Evolutionary conservation across 2,888 invertebrate genomes (phyloP), one percentile per base, ranked within the genome.

Genomic region (Eurytoma adleriae): DNA sequence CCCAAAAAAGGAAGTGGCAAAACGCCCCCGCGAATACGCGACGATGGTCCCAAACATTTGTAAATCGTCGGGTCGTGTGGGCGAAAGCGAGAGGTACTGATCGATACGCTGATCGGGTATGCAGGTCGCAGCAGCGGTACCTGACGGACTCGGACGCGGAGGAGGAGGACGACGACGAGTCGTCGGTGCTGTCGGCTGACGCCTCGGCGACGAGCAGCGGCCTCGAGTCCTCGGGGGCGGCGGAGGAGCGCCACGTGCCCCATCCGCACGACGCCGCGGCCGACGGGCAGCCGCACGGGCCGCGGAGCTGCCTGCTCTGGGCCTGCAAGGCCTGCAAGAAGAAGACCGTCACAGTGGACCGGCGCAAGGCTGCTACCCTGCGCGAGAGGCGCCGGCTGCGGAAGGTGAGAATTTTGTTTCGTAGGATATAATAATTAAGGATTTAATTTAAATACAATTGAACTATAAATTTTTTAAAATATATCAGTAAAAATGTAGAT

Each of bases 251-350:
- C 81, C 90, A 90, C 85, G 90, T 90, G 83, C 90, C 89, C 0
- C 89, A 90, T 84, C 90, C 90, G 70, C 89, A 89, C 84, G 88
- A 85, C 89, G 89, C 84, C 88, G 89, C 80, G 92, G 92, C 13
- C 94, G 50, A n/a, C 13, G 54, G 52, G 18, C 12, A 4, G 16
- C 10, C 20, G 3, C 74, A 59, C 24, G 7, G 79, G 77, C 94
- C 94, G 69, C 92, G 96, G 82, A 94, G 96, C 82, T 99, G 98
- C 88, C 92, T 99, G 59, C 94, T 98, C 14, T 99, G 98, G 98
- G 98, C 98, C 2, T 99, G 99, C 91, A 98, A 98, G 89, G 98
- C 98, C 0, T 98, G 98, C 92, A 98, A 98, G 91, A 95, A 97
- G 92, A 98, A 98, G 92, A 97, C 96, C 18, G 97, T 98, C 64